A percentile compares a stretch with the other conserved stretches of the same genome.
Conservation (phyloP, 2,113 vertebrate genomes). For the Brachionichthys hirsutus region DNA sequence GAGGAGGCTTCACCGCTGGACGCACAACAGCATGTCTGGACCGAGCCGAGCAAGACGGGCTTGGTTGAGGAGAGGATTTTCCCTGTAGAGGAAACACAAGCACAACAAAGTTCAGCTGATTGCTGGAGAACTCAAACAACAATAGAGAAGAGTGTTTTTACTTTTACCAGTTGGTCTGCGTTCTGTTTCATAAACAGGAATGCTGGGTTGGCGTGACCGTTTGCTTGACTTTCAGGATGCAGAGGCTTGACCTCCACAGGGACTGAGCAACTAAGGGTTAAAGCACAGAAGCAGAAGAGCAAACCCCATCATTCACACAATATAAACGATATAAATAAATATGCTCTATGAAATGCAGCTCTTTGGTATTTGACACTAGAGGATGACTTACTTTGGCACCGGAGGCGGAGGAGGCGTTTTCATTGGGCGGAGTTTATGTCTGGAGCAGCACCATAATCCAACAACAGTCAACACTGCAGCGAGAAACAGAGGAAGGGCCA, state of each 20-base stretch:
- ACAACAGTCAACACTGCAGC: constrained; percentile 52
- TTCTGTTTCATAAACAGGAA: constrained; percentile 85
- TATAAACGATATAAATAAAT: no score
- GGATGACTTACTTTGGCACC: constrained; percentile 25
- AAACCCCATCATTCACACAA: background rate
- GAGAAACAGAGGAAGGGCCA: constrained; percentile 59
- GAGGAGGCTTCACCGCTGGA: constrained; percentile 71
- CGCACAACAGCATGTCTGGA: constrained; percentile 48
- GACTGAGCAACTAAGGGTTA: constrained; percentile 45
- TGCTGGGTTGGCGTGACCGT: constrained; percentile 85
- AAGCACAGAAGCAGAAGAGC: constrained; percentile 22
- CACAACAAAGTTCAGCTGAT: background rate
- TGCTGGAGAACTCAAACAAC: no score
- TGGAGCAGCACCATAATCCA: constrained; percentile 66
- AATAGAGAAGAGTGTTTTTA: constrained; percentile 52
- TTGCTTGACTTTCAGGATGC: constrained; percentile 49
- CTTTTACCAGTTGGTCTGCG: constrained; percentile 82
- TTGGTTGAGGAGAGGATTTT: constrained; percentile 41
- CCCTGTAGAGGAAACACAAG: constrained; percentile 24
- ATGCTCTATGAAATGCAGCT: background rate
- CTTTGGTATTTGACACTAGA: background rate
- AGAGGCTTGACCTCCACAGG: constrained; percentile 26
- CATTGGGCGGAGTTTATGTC: constrained; percentile 52
- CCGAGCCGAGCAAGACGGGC: constrained; percentile 52
- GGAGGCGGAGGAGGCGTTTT: constrained; percentile 48